Conservation (phyloP, 2,888 invertebrate species). For the Ashinkailepas kermadecensis region DNA sequence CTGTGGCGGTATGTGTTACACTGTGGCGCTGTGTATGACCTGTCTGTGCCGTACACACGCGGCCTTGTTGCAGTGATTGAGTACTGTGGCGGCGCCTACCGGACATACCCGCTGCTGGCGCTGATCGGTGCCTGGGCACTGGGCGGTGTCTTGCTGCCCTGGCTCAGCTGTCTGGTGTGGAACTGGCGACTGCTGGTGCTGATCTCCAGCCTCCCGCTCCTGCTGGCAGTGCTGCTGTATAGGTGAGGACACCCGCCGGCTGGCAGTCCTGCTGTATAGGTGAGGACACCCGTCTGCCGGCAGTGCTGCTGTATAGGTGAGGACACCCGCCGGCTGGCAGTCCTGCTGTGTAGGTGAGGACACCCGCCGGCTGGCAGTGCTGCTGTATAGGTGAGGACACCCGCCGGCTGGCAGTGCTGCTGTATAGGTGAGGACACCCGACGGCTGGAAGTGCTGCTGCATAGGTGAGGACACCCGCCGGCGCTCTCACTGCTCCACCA, state of each 20-base stretch:
- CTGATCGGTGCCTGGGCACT: conserved; percentile 32
- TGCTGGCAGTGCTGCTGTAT: conserved; percentile 21
- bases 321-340: no score
- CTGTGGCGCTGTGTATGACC: no score
- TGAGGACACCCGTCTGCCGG: not conserved
- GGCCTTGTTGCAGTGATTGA: conserved; percentile 32
- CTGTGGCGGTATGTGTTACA: no score
- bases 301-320: no score
- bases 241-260: not conserved
- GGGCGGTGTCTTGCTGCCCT: conserved; percentile 28
- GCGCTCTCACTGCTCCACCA: no score
- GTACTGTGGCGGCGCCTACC: conserved; percentile 31
- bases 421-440: conserved; percentile 1
- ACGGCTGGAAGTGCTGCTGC: conserved; percentile 20
- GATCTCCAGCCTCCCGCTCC: conserved; percentile 24
- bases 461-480: not conserved
- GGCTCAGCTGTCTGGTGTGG: conserved; percentile 31
- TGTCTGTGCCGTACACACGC: not conserved
- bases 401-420: conserved; percentile 20
- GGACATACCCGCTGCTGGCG: conserved; percentile 32
- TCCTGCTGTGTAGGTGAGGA: conserved; percentile 8
- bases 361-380: conserved; percentile 22
- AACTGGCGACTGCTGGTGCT: conserved; percentile 28
- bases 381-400: conserved; percentile 1
- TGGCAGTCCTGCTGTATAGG: not conserved